Base-by-base conservation (phyloP, 2,113 vertebrate genomes). In the Oenanthe oenanthe region DNA sequence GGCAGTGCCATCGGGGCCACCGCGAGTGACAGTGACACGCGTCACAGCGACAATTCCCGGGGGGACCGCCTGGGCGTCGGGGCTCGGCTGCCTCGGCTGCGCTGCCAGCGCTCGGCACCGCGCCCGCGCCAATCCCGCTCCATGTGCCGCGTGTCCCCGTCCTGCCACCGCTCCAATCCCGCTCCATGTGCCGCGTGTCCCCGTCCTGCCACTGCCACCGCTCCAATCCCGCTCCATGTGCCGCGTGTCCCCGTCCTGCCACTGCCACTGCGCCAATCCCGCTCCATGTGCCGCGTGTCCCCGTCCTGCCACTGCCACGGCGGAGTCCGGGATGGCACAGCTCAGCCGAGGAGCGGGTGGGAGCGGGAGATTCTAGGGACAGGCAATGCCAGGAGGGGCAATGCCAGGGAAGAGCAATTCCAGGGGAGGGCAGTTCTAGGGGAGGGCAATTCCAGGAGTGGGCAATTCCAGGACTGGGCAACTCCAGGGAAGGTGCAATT, bases 381-480 rank as follows among this genome's bases (percentile, higher is more conserved):
- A 36, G 34, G 34, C 34, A 36, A 36, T 36, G 34, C 34, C 34
- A 8, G 34, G 34, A 8, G 34, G 34, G 34, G 5, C 18, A 63
- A 36, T 36, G 7, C 34, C 34, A 36, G 34, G 34, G 34, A 36
- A 2, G 10, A 28, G 26, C 10, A 15, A 13, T 28, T 10, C 31
- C 31, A 28, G 36, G 58, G 7, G 47, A 4, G 7, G 19, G 47
- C 34, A 70, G 5, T 29, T 45, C 62, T 15, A 29, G n/a, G n/a
- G 2, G 3, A 0, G 9, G 32, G 12, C 2, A 19, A 19, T 32
- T 17, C 13, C 4, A 32, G 63, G 40, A 5, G 6, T 2, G 9
- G 29, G 19, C 12, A 15, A 17, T 32, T 10, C 28, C 20, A 24
- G 36, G 74, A 51, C 24, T 4, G 20, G 53, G 16, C 13, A 24